Conservation (phyloP, 2,113 vertebrate genomes). For the Oxyruncus cristatus region DNA sequence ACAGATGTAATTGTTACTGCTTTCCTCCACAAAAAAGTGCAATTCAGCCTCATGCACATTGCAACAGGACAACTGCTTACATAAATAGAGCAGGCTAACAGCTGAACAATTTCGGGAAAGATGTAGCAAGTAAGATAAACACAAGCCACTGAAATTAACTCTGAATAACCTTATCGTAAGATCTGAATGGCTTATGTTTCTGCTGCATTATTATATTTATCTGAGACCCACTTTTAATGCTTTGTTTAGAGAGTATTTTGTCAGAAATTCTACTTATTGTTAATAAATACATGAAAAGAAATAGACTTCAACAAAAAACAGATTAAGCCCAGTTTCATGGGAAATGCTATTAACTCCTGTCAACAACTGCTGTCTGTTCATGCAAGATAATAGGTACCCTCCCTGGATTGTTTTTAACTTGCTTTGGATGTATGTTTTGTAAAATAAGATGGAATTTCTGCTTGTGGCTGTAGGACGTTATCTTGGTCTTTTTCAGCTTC, state of each 20-base stretch:
- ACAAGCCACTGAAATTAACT: neutral
- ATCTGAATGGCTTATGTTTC: neutral
- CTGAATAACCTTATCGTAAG: neutral
- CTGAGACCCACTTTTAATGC: neutral
- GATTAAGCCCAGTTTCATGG: conserved; percentile 12
- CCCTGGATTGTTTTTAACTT: conserved; percentile 33
- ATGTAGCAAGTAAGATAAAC: neutral
- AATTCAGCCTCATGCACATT: neutral
- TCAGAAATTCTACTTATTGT: conserved; percentile 31
- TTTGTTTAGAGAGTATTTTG: neutral
- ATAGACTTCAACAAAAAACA: neutral
- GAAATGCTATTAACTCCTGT: conserved; percentile 39
- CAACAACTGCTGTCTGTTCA: conserved; percentile 30
- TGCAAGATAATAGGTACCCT: conserved; percentile 34
- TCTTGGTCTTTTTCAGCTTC: neutral
- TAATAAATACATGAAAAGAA: conserved; percentile 20
- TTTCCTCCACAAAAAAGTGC: neutral
- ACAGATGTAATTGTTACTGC: neutral
- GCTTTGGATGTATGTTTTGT: neutral
- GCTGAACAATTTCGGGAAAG: neutral
- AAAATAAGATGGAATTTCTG: conserved; percentile 11
- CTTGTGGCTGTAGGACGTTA: conserved; percentile 10
- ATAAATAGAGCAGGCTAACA: neutral
- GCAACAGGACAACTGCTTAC: neutral
- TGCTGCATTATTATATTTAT: neutral